Evolutionary conservation across 2,113 vertebrate species (phyloP).

Genomic region (Lontra canadensis): DNA sequence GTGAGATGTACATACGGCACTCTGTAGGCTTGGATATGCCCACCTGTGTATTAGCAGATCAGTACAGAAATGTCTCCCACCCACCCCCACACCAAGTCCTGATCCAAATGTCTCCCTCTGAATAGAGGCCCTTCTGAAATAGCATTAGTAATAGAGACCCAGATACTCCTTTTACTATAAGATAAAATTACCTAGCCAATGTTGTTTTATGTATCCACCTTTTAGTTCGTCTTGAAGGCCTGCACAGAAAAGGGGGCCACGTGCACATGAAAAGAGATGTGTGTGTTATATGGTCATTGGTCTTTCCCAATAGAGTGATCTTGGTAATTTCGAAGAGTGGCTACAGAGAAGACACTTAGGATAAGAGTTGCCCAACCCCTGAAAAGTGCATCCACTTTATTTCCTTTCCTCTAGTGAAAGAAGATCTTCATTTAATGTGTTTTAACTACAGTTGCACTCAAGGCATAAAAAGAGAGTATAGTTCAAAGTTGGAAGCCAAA

Average conservation of each 20-base stretch:
- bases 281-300: neutral
- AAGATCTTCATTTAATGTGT: slow-evolving; percentile 61
- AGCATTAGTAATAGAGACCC: neutral
- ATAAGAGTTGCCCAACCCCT: slow-evolving; percentile 49
- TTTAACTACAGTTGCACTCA: slow-evolving; percentile 72
- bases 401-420: slow-evolving; percentile 61
- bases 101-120: neutral
- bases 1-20: neutral
- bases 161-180: neutral
- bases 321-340: slow-evolving; percentile 51
- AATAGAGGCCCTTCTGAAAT: slow-evolving; percentile 9
- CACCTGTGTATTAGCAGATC: neutral
- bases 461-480: slow-evolving; percentile 62
- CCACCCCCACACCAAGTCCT: neutral
- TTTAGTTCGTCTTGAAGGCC: slow-evolving; percentile 22
- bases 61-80: neutral
- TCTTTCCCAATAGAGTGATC: slow-evolving; percentile 6
- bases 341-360: slow-evolving; percentile 54
- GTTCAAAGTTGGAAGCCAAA: slow-evolving; percentile 64
- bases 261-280: neutral
- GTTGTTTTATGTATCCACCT: neutral
- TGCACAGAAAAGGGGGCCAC: neutral
- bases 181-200: neutral
- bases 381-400: slow-evolving; percentile 70
- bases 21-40: neutral